phyloP scores from a whole-genome alignment of 2,888 invertebrate genomes.

The Diogma glabrata region DNA sequence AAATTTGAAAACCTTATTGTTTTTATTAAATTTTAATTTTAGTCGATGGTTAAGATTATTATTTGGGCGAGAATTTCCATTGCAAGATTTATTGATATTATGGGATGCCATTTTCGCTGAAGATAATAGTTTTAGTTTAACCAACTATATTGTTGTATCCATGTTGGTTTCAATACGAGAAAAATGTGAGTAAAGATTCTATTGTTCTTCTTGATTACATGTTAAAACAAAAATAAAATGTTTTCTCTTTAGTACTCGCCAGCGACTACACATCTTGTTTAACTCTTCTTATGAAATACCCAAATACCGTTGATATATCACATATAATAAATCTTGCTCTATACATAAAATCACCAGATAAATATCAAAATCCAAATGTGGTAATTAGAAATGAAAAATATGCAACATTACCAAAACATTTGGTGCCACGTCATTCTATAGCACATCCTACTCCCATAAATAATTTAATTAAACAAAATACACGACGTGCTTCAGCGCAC shows the following conservation, averaged over 20 bases:
- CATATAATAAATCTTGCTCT: conserved; percentile 50
- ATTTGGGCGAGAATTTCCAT: conserved; percentile 73
- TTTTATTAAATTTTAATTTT: conserved; percentile 17
- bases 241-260: conserved; percentile 39
- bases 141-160: conserved; percentile 62
- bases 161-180: conserved; percentile 62
- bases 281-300: conserved; percentile 55
- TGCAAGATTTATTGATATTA: conserved; percentile 60
- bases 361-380: background rate
- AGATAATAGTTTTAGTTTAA: conserved; percentile 41
- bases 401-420: conserved; percentile 2
- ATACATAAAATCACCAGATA: conserved; percentile 35
- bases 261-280: conserved; percentile 54
- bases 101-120: conserved; percentile 80
- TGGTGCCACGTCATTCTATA: conserved; percentile 3
- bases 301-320: conserved; percentile 48
- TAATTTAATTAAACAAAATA: conserved; percentile 11
- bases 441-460: conserved; percentile 13
- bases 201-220: background rate
- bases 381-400: background rate
- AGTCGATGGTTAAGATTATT: conserved; percentile 75
- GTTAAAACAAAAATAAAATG: background rate
- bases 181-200: conserved; percentile 43
- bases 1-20: conserved; percentile 8
- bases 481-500: conserved; percentile 14